Evolutionary conservation across 2,113 vertebrate genomes (phyloP), one percentile per base, ranked within the genome.

Genomic region (Apteryx mantelli): DNA sequence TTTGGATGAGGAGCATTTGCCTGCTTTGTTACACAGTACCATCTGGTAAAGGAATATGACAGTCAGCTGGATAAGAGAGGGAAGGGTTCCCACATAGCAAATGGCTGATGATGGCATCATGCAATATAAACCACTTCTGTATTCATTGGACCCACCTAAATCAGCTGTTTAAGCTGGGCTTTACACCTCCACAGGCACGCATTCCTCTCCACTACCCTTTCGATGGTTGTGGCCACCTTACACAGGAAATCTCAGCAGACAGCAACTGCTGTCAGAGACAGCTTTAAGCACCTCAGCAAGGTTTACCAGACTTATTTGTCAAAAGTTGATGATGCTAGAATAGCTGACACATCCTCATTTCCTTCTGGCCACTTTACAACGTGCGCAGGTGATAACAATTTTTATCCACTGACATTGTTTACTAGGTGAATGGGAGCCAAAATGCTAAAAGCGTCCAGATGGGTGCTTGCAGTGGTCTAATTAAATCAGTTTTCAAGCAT

Each of bases 401-500:
- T 94, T 77, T 88, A 50, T 70, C 50, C 58, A n/a, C 36, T 10
- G 2, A 24, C 0, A 0, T 77, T 88, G 44, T 89, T 89, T 77
- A 68, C 36, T 53, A 22, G 46, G 82, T 83, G 82, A 96, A 77
- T 30, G 16, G 50, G 32, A 95, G 93, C 96, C 96, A 97, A 91
- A 83, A 36, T 2, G 0, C 78, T 92, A 24, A 82, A 79, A 87
- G 70, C 61, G 70, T 96, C 96, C 96, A 97, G 88, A 97, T 95
- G 95, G 94, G 82, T 87, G 86, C 81, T 91, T 93, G 77, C 4
- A 1, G 42, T 79, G 66, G 81, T 73, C 86, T 95, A 93, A 97
- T 96, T 96, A 88, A 94, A 95, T 94, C 93, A 68, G 60, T 42
- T 94, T 90, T 68, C 88, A 95, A 96, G 88, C n/a, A 74, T 81